Evolutionary conservation across 2,888 invertebrate genomes (phyloP), one percentile per base, ranked within the genome.

Genomic region (Pyrrhia umbra): DNA sequence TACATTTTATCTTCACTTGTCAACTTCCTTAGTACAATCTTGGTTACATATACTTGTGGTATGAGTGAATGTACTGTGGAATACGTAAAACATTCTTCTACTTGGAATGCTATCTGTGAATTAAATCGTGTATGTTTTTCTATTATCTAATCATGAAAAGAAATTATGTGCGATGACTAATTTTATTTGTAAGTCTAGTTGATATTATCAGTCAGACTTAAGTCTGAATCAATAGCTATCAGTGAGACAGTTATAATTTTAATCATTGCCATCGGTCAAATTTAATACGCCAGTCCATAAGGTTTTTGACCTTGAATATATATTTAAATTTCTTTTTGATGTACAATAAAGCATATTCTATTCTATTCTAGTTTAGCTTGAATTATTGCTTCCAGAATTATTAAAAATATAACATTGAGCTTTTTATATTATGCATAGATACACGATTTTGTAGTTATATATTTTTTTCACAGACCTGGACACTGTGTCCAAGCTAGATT

Each of bases 11-110:
- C 80, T 70, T 43, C 61, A 40, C 66, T 63, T 71, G 67, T 69
- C 57, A 70, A 84, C 80, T 79, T 83, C 82, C 82, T 77, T 43
- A 64, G 27, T 60, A 59, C 72, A 77, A 75, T 75, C 72, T 79
- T 75, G 68, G 59, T 49, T 46, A 42, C 43, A 50, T 69, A 58
- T 71, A 66, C 49, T 9, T 13, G 46, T 46, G 21, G 50, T 39
- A 39, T 42, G 54, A 66, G 50, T 72, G 73, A 60, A 60, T 37
- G 67, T 40, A 72, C 60, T 60, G 46, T 66, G 46, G 23, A 49
- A 52, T 57, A 69, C 54, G 39, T 72, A 71, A 69, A 59, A 66
- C 66, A 71, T 34, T 57, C 40, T 40, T 57, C 13, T 65, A 52
- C 65, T 39, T 58, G 18, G 72, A 52, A 69, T 40, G 34, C 49